Evolutionary conservation across 1,140 invertebrate species (phyloP).

Genomic region (Apolygus lucorum): DNA sequence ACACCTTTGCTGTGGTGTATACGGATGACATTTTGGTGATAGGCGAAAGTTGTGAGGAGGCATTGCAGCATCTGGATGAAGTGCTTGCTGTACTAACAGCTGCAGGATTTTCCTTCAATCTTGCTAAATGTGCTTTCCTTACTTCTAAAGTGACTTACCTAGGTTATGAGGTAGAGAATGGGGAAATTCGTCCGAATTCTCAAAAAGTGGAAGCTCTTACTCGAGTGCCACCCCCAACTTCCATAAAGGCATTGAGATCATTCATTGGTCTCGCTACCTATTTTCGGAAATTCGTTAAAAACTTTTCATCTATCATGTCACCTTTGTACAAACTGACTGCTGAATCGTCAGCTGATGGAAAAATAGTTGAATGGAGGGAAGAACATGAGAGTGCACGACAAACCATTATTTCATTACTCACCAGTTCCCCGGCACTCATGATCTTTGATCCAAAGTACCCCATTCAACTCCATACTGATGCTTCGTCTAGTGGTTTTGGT

Average conservation of each 20-base stretch:
- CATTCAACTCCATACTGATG: slow-evolving; percentile 36
- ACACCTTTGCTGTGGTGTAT: slow-evolving; percentile 1
- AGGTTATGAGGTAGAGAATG: slow-evolving; percentile 32
- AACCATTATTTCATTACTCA: slow-evolving; percentile 23
- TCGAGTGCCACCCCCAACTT: slow-evolving; percentile 31
- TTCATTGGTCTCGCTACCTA: slow-evolving; percentile 35
- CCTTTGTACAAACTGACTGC: slow-evolving; percentile 30
- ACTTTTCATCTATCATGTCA: slow-evolving; percentile 32
- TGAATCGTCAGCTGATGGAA: neutral
- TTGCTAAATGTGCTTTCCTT: slow-evolving; percentile 36
- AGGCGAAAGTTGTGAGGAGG: slow-evolving; percentile 20
- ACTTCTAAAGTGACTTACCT: slow-evolving; percentile 34
- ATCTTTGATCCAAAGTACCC: slow-evolving; percentile 36
- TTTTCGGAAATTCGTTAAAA: slow-evolving; percentile 35
- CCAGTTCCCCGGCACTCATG: slow-evolving; percentile 33
- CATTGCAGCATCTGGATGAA: slow-evolving; percentile 2
- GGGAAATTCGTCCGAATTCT: slow-evolving; percentile 30
- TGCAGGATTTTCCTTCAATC: slow-evolving; percentile 25
- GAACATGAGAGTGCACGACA: slow-evolving; percentile 8
- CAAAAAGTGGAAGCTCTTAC: slow-evolving; percentile 29
- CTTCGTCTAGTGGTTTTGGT: slow-evolving; percentile 28
- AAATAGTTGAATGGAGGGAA: neutral
- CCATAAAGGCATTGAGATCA: slow-evolving; percentile 33
- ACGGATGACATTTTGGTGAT: slow-evolving; percentile 6
- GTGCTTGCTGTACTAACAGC: slow-evolving; percentile 19